Evolutionary conservation across 2,888 invertebrate species (phyloP).

Genomic region (Callimorpha dominula): DNA sequence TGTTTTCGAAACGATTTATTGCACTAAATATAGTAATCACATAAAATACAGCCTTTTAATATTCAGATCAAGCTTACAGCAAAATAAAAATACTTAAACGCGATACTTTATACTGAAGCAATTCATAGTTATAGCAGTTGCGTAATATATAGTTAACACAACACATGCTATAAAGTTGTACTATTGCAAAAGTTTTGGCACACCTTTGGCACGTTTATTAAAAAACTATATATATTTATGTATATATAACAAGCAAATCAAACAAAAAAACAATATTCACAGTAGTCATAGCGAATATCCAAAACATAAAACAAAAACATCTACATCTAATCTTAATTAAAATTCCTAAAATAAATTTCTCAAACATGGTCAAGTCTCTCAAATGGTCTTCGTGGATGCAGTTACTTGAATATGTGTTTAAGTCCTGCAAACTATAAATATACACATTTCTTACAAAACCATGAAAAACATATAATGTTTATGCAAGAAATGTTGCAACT

Average conservation of each 20-base stretch:
- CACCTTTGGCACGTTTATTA: slow-evolving; percentile 10
- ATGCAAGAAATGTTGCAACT: slow-evolving; percentile 1
- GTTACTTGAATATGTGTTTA: background rate
- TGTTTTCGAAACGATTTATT: background rate
- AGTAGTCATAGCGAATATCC: background rate
- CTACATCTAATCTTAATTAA: background rate
- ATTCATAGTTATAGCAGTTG: background rate
- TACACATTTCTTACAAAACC: background rate
- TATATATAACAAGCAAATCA: background rate
- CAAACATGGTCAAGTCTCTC: background rate
- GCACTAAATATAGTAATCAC: background rate
- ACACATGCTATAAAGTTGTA: background rate
- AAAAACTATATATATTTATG: too few species aligned
- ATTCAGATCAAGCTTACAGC: background rate
- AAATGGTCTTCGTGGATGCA: background rate
- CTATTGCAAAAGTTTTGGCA: slow-evolving; percentile 9
- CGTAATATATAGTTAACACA: background rate
- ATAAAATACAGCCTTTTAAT: background rate
- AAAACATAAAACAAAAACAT: background rate
- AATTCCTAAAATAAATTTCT: background rate
- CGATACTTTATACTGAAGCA: background rate
- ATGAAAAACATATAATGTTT: slow-evolving; percentile 1
- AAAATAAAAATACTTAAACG: background rate
- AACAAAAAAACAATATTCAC: background rate
- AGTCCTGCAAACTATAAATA: background rate